Evolutionary conservation across 2,888 invertebrate species (phyloP).

Genomic region (Cataglyphis livida): DNA sequence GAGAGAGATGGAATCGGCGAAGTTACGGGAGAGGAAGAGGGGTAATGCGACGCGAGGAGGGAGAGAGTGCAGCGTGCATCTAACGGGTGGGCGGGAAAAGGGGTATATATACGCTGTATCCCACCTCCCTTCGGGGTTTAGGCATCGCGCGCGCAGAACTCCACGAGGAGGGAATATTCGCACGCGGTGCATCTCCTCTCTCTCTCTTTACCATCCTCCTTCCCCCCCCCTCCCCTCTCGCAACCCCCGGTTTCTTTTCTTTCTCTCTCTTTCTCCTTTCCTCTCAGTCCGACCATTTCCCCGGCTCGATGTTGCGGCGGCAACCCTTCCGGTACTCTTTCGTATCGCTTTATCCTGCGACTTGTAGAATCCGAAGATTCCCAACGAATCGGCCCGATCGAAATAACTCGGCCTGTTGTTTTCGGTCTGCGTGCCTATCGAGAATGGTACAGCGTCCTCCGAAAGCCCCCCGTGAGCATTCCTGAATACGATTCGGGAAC

Average conservation of each 20-base stretch:
- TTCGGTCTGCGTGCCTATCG: conserved; percentile 51
- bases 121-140: conserved; percentile 57
- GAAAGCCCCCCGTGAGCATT: conserved; percentile 32
- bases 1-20: conserved; percentile 56
- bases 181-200: conserved; percentile 64
- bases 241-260: conserved; percentile 16
- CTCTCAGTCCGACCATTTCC: conserved; percentile 2
- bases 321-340: conserved; percentile 48
- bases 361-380: conserved; percentile 54
- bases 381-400: conserved; percentile 36
- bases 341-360: conserved; percentile 21
- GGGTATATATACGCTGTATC: conserved; percentile 57
- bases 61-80: conserved; percentile 66
- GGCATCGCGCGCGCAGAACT: conserved; percentile 55
- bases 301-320: conserved; percentile 44
- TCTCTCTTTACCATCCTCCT: not conserved
- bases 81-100: conserved; percentile 68
- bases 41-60: conserved; percentile 56
- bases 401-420: conserved; percentile 54
- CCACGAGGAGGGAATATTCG: conserved; percentile 64
- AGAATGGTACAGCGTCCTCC: conserved; percentile 29
- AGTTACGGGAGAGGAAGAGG: not conserved
- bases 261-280: not conserved
- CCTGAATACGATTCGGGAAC: conserved; percentile 35
- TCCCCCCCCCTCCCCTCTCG: conserved; percentile 36